phyloP scores from a whole-genome alignment of 2,797 vertebrate genomes.

The Anniella stebbinsi region DNA sequence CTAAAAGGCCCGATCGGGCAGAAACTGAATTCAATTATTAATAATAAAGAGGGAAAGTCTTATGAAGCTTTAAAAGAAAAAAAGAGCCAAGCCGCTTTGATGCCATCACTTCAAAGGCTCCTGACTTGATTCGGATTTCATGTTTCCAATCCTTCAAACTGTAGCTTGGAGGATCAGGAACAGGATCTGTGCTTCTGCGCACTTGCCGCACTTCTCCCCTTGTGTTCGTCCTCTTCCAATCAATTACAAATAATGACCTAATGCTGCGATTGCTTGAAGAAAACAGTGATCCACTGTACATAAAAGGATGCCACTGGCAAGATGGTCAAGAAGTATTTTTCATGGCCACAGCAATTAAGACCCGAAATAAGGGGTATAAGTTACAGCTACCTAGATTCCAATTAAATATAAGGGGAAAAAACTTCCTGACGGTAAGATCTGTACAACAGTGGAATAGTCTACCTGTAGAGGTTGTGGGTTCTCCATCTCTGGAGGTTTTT shows the following conservation, averaged over 20 bases:
- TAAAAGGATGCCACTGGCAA: too few relatives aligned
- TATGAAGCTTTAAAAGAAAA: conserved; percentile 19
- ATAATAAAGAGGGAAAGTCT: conserved; percentile 37
- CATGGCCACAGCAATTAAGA: too few relatives aligned
- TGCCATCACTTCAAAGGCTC: conserved; percentile 50
- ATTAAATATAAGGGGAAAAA: too few relatives aligned
- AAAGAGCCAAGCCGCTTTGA: conserved; percentile 63
- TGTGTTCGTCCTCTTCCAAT: not conserved
- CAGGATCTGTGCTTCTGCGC: too few relatives aligned
- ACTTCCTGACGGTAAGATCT: too few relatives aligned
- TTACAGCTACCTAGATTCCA: too few relatives aligned
- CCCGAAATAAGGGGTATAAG: too few relatives aligned
- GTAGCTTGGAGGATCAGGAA: not conserved
- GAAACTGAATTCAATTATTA: not conserved
- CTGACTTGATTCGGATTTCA: not conserved
- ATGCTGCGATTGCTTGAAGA: not conserved
- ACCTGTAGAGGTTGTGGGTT: too few relatives aligned
- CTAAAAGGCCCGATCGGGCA: not conserved
- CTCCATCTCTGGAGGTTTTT: too few relatives aligned
- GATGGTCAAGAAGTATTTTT: too few relatives aligned
- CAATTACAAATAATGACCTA: too few relatives aligned
- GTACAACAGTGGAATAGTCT: too few relatives aligned
- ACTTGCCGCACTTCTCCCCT: not conserved
- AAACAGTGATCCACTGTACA: not conserved
- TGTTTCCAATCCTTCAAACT: not conserved